Percentiles rank a stretch among this genome's conserved stretches.
Conservation (phyloP, 2,888 invertebrate genomes). For the Latrodectus hesperus region DNA sequence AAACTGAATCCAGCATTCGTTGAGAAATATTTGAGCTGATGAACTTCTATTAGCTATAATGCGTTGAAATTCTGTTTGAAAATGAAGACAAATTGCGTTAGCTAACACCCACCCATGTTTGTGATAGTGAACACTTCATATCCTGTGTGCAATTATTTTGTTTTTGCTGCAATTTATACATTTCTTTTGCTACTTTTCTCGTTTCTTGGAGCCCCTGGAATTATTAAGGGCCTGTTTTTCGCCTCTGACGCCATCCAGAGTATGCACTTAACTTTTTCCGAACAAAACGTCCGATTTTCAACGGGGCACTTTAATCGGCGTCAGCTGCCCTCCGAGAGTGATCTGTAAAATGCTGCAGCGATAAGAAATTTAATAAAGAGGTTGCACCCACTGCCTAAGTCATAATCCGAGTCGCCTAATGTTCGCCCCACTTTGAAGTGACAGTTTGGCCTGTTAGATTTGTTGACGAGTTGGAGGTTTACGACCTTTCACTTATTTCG, state of each 20-base stretch:
- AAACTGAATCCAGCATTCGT: too few species aligned
- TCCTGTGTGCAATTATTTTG: too few species aligned
- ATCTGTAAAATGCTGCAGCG: neutral
- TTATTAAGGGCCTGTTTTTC: neutral
- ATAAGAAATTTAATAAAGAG: neutral
- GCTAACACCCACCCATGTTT: too few species aligned
- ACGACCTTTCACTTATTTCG: neutral
- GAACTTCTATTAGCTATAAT: too few species aligned
- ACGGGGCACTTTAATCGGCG: conserved; percentile 20
- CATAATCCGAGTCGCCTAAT: neutral
- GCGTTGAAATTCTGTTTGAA: too few species aligned
- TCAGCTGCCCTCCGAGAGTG: neutral
- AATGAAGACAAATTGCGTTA: too few species aligned
- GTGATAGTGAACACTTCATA: too few species aligned
- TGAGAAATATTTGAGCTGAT: too few species aligned
- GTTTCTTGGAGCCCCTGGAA: too few species aligned
- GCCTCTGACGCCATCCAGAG: neutral
- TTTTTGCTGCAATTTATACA: too few species aligned
- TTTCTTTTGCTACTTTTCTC: too few species aligned
- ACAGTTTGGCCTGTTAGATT: neutral
- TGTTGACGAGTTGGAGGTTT: neutral
- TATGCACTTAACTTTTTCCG: neutral
- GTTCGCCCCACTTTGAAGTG: neutral
- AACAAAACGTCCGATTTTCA: neutral
- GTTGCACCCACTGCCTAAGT: neutral